Conservation (phyloP, 2,797 vertebrate species). For the Rachycentron canadum region DNA sequence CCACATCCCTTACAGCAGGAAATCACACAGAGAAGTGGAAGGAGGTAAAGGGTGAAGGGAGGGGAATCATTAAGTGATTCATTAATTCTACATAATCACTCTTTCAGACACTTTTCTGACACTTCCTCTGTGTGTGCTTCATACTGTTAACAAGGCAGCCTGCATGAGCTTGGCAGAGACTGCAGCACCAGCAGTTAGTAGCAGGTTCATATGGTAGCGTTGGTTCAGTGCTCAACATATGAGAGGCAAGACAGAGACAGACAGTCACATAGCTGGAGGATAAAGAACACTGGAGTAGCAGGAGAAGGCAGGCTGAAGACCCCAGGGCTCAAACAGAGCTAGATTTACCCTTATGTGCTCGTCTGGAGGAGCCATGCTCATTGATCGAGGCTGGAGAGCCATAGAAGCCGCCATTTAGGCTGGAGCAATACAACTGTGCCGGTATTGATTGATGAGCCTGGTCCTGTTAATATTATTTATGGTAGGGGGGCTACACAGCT, state of each 20-base stretch:
- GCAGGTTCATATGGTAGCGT: slow-evolving; percentile 35
- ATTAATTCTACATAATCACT: slow-evolving; percentile 81
- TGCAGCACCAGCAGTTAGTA: slow-evolving; percentile 44
- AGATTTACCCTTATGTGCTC: slow-evolving; percentile 78
- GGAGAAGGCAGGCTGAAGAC: slow-evolving; percentile 68
- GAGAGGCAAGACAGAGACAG: slow-evolving; percentile 53
- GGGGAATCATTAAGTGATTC: slow-evolving; percentile 74
- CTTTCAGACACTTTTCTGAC: slow-evolving; percentile 78
- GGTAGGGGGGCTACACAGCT: slow-evolving; percentile 85
- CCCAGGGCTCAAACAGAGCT: slow-evolving; percentile 79
- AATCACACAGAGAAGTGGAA: slow-evolving; percentile 69
- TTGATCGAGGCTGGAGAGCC: slow-evolving; percentile 89
- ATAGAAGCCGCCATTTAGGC: slow-evolving; percentile 87
- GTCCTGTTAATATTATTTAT: slow-evolving; percentile 97
- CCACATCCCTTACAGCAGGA: slow-evolving; percentile 68
- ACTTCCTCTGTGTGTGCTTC: slow-evolving; percentile 65
- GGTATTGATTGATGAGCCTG: slow-evolving; percentile 91
- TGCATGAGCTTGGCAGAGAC: slow-evolving; percentile 41
- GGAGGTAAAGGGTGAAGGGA: slow-evolving; percentile 44
- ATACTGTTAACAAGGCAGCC: slow-evolving; percentile 64
- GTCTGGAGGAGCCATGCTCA: slow-evolving; percentile 86
- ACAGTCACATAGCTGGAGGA: slow-evolving; percentile 47
- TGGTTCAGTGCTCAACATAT: slow-evolving; percentile 30
- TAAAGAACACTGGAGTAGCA: slow-evolving; percentile 61
- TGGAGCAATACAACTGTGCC: slow-evolving; percentile 91